Percentiles rank a stretch among this genome's conserved stretches.
Conservation (phyloP, 2,888 invertebrate genomes). For the Chromoteleia sp. region DNA sequence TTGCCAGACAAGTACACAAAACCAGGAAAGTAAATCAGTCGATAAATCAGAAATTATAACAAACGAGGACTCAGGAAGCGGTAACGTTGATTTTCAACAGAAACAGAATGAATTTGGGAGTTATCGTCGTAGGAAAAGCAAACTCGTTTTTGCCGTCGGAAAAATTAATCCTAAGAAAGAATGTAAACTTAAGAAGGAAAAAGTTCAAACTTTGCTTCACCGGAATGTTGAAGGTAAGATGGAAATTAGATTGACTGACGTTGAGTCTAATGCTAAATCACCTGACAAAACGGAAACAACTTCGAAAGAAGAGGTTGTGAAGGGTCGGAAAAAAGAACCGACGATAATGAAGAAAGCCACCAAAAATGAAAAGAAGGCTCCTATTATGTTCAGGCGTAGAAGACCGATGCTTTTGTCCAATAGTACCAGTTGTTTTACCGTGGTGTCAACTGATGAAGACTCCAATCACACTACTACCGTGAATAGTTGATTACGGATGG, state of each 20-base stretch:
- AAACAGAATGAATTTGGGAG: neutral
- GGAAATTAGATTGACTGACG: constrained; percentile 1
- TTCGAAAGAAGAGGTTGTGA: neutral
- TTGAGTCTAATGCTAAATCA: neutral
- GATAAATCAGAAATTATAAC: neutral
- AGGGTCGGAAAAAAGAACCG: constrained; percentile 12
- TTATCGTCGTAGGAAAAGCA: constrained; percentile 19
- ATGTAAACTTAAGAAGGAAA: constrained; percentile 39
- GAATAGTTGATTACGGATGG: neutral
- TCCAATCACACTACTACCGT: neutral
- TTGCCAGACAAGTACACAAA: neutral
- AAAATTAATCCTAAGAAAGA: constrained; percentile 51
- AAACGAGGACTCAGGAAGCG: neutral
- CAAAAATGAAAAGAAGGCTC: constrained; percentile 27
- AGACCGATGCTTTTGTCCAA: constrained; percentile 44
- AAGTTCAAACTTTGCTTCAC: constrained; percentile 26
- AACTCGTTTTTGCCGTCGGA: constrained; percentile 42
- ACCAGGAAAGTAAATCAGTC: neutral
- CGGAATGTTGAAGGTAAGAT: constrained; percentile 25
- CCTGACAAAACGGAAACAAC: neutral
- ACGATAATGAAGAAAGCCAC: neutral
- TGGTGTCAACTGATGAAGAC: constrained; percentile 56
- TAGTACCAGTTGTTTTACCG: constrained; percentile 72
- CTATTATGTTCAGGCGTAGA: constrained; percentile 68
- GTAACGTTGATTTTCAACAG: neutral